phyloP scores from a whole-genome alignment of 2,888 invertebrate species.

The Scaptomyza parva region DNA sequence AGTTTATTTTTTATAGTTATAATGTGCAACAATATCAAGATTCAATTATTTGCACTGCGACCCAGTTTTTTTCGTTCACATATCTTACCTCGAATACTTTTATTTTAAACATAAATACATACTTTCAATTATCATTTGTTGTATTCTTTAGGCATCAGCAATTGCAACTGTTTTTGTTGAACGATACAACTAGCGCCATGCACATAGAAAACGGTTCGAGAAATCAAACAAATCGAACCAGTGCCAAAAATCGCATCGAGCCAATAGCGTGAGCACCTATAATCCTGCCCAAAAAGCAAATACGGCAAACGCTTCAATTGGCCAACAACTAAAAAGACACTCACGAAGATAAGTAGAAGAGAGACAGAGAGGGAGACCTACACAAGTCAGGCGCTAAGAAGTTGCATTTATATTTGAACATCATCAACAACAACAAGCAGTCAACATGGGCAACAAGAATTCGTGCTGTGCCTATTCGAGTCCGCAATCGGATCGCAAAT shows the following conservation, averaged over 20 bases:
- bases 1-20: too few species aligned
- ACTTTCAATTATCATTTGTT: constrained; percentile 11
- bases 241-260: constrained; percentile 64
- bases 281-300: constrained; percentile 18
- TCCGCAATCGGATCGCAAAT: constrained; percentile 86
- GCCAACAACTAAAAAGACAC: constrained; percentile 25
- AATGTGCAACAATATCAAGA: not conserved
- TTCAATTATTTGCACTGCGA: not conserved
- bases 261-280: constrained; percentile 52
- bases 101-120: not conserved
- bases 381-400: constrained; percentile 51
- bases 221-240: constrained; percentile 55
- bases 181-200: constrained; percentile 71
- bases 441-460: constrained; percentile 91
- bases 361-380: constrained; percentile 9
- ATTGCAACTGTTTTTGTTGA: constrained; percentile 64
- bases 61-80: not conserved
- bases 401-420: constrained; percentile 56
- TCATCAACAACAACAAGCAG: not conserved
- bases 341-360: constrained; percentile 2
- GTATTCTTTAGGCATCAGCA: constrained; percentile 34
- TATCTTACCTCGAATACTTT: not conserved
- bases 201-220: constrained; percentile 62
- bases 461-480: constrained; percentile 92
- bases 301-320: constrained; percentile 13